Percentiles rank a stretch among this genome's conserved stretches.
Evolutionary conservation across 2,113 vertebrate species (phyloP).

Genomic region (Bombycilla garrulus): DNA sequence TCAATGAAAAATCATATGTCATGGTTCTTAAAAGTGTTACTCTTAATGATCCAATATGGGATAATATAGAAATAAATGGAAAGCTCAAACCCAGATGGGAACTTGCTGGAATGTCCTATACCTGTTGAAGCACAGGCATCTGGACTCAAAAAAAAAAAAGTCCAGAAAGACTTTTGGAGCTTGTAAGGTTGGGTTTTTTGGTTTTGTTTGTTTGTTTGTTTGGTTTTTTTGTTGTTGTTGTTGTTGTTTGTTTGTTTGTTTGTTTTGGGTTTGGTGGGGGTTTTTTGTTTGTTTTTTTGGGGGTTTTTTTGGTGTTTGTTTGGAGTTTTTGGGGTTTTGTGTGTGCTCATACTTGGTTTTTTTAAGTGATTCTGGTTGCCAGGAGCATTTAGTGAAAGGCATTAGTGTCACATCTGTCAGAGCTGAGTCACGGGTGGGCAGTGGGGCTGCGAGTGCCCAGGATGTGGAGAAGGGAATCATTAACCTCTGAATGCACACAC

Average conservation of each 20-base stretch:
- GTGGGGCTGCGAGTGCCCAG: background rate
- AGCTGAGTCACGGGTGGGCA: background rate
- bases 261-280: too few relatives aligned
- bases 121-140: background rate
- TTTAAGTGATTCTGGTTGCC: background rate
- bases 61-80: background rate
- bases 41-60: background rate
- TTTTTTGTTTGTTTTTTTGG: background rate
- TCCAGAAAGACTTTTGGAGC: background rate
- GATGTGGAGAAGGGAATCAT: background rate
- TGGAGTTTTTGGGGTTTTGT: background rate
- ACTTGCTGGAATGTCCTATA: background rate
- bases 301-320: too few relatives aligned
- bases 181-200: background rate
- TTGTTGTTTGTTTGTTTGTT: too few relatives aligned
- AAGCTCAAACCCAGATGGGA: background rate
- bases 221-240: too few relatives aligned
- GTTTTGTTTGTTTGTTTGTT: background rate
- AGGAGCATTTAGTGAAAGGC: background rate
- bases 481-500: background rate
- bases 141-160: background rate
- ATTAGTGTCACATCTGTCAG: background rate
- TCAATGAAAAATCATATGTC: background rate
- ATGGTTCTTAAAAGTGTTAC: background rate
- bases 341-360: background rate